Conservation (phyloP, 2,113 vertebrate species). For the Lasiurus cinereus region DNA sequence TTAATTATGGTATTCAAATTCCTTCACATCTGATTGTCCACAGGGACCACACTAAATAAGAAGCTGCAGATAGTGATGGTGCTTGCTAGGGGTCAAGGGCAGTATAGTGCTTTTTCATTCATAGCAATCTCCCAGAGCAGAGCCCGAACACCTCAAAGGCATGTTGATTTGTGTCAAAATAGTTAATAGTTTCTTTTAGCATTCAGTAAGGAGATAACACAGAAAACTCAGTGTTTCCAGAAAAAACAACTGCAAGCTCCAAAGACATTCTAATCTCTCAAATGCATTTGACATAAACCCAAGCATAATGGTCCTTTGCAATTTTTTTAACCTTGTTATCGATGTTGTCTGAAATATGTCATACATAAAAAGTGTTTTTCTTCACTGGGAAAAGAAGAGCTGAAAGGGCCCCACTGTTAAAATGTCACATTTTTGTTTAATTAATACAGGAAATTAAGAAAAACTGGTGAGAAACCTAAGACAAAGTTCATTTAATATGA, state of each 20-base stretch:
- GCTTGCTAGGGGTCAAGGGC: constrained; percentile 73
- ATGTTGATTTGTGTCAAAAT: constrained; percentile 35
- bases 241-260: constrained; percentile 56
- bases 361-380: constrained; percentile 87
- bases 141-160: constrained; percentile 31
- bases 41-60: constrained; percentile 65
- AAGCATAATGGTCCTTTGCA: constrained; percentile 67
- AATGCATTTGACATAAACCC: constrained; percentile 59
- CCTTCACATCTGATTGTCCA: constrained; percentile 59
- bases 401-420: constrained; percentile 29
- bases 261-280: constrained; percentile 57
- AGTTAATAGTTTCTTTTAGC: constrained; percentile 61
- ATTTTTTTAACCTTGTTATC: constrained; percentile 81
- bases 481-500: not conserved
- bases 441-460: not conserved
- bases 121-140: constrained; percentile 53
- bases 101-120: constrained; percentile 50
- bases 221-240: constrained; percentile 62
- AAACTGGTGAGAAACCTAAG: not conserved
- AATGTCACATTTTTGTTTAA: constrained; percentile 29
- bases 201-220: constrained; percentile 44
- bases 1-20: constrained; percentile 68
- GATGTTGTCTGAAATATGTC: constrained; percentile 71
- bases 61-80: constrained; percentile 85
- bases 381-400: constrained; percentile 85